Evolutionary conservation across 2,888 invertebrate genomes (phyloP).

Genomic region (Lasioglossum marginatum): DNA sequence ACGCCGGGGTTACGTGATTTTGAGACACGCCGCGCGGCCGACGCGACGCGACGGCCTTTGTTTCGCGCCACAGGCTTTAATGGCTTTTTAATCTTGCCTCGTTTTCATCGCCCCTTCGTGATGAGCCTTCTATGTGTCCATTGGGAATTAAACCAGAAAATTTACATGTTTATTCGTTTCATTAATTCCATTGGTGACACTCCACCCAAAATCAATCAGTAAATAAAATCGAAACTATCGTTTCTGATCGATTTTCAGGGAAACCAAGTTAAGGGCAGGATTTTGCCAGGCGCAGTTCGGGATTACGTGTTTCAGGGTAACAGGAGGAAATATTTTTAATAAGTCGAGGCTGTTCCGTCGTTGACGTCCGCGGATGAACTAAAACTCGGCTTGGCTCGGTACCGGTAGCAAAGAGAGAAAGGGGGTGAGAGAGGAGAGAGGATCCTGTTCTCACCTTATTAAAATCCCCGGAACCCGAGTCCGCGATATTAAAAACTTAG

Average conservation of each 20-base stretch:
- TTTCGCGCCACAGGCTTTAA: neutral
- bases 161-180: neutral
- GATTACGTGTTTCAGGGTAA: slow-evolving; percentile 4
- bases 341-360: slow-evolving; percentile 46
- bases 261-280: neutral
- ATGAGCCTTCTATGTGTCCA: neutral
- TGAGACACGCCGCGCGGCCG: neutral
- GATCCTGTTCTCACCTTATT: slow-evolving; percentile 53
- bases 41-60: neutral
- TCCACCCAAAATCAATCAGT: neutral
- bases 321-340: slow-evolving; percentile 52
- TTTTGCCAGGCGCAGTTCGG: neutral
- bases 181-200: neutral
- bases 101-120: neutral
- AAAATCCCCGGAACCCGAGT: slow-evolving; percentile 45
- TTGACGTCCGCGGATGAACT: slow-evolving; percentile 42
- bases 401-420: neutral
- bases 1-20: slow-evolving; percentile 27
- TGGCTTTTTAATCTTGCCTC: neutral
- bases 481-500: slow-evolving; percentile 41
- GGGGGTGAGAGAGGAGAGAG: neutral
- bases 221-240: neutral
- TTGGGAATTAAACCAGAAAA: neutral
- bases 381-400: slow-evolving; percentile 15
- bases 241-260: neutral